Evolutionary conservation across 2,113 vertebrate genomes (phyloP).

Genomic region (Urocynchramus pylzowi): DNA sequence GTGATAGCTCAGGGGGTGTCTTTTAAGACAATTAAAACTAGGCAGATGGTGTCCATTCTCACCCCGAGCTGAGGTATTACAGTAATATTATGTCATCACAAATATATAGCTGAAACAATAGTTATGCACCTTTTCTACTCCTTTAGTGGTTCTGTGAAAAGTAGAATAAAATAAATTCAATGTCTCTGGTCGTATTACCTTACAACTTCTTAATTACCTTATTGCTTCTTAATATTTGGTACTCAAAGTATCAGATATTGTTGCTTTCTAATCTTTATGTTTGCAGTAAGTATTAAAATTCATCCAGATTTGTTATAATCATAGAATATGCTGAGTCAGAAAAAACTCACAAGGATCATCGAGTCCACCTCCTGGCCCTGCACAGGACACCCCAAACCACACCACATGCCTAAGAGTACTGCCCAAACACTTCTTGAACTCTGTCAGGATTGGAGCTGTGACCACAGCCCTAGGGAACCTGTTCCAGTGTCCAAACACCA

Average conservation of each 20-base stretch:
- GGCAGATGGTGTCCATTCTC: constrained; percentile 25
- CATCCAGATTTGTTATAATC: not conserved
- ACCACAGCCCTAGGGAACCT: not conserved
- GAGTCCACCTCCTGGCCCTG: too few relatives aligned
- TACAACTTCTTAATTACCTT: too few relatives aligned
- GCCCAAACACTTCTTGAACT: not conserved
- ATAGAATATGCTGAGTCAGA: not conserved
- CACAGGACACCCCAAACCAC: not conserved
- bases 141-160: not conserved
- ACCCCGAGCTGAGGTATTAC: not conserved
- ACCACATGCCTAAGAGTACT: rapidly evolving
- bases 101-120: not conserved
- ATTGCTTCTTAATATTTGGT: not conserved
- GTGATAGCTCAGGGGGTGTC: not conserved
- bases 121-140: not conserved
- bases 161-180: not conserved
- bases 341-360: rapidly evolving
- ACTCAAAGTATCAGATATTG: not conserved
- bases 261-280: not conserved
- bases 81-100: not conserved
- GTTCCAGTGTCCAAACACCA: not conserved
- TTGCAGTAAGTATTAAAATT: not conserved
- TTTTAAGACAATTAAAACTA: constrained; percentile 16
- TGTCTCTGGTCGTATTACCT: not conserved
- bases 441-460: too few relatives aligned